phyloP scores from a whole-genome alignment of 2,113 vertebrate genomes.

The Hydrolagus affinis region DNA sequence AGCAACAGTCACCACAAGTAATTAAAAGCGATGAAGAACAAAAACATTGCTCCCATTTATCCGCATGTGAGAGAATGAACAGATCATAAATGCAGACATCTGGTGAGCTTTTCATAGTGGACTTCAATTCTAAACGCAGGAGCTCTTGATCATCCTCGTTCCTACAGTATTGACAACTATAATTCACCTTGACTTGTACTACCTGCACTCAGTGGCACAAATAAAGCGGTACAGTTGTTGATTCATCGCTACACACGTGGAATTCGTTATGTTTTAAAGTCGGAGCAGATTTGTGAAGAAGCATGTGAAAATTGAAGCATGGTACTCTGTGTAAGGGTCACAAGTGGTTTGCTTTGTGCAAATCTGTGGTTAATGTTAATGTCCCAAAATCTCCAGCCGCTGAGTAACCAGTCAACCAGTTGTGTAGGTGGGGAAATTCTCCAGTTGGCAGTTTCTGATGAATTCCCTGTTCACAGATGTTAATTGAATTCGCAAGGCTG shows the following conservation, averaged over 20 bases:
- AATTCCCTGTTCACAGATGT: neutral
- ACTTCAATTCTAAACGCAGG: neutral
- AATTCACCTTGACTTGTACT: neutral
- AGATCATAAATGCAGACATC: neutral
- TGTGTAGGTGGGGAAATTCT: constrained; percentile 25
- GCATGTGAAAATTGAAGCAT: neutral
- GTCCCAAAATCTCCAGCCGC: too few relatives aligned
- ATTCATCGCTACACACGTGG: neutral
- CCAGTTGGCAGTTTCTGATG: neutral
- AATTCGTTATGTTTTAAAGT: neutral
- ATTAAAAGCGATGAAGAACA: neutral
- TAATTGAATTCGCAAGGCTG: neutral
- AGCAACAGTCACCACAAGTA: neutral
- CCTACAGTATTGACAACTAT: constrained; percentile 1
- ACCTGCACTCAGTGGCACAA: neutral
- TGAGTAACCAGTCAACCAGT: neutral
- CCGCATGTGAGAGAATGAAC: neutral
- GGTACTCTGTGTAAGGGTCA: neutral
- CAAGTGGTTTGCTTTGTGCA: neutral
- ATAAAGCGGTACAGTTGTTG: neutral
- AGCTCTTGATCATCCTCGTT: neutral
- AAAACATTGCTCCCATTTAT: neutral
- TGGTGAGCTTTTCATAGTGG: neutral
- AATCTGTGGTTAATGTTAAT: neutral
- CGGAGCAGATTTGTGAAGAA: neutral